These are phyloP conservation scores for Xiphophorus maculatus DNA, from an alignment of 2,113 vertebrate genomes.

Conservation along the genomic window DNA sequence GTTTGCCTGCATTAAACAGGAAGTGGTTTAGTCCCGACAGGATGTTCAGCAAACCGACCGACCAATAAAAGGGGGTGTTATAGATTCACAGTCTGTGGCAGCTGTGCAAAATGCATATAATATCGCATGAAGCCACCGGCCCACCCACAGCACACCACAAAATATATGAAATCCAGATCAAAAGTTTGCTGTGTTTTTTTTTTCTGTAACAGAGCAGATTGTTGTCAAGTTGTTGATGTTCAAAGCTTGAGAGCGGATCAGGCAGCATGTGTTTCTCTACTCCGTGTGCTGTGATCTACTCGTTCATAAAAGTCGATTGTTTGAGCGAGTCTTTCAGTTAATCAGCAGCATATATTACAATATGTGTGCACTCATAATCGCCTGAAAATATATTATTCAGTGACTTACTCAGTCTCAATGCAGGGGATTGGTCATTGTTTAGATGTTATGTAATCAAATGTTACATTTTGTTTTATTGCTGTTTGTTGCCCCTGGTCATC, in stretches of 20 bases:
- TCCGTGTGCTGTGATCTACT: slow-evolving; percentile 35
- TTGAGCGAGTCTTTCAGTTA: slow-evolving; percentile 15
- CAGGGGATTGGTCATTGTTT: no score
- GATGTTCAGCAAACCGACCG: slow-evolving; percentile 44
- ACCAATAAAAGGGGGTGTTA: slow-evolving; percentile 39
- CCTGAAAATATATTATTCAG: not conserved
- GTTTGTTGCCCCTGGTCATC: no score
- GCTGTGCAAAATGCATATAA: slow-evolving; percentile 52
- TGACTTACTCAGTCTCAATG: not conserved
- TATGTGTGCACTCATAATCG: slow-evolving; percentile 4
- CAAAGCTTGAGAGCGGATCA: slow-evolving; percentile 28
- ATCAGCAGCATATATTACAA: slow-evolving; percentile 19
- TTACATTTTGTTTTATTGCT: no score
- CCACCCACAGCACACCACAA: slow-evolving; percentile 51
- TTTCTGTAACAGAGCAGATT: slow-evolving; percentile 20
- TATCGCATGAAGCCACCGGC: slow-evolving; percentile 52
- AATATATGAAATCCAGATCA: slow-evolving; percentile 44
- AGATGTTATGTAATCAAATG: not conserved
- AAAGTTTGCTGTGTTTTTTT: slow-evolving; percentile 19
- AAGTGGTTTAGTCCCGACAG: slow-evolving; percentile 49
- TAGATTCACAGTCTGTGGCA: slow-evolving; percentile 40
- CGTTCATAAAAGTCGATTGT: slow-evolving; percentile 42
- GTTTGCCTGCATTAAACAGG: slow-evolving; percentile 48
- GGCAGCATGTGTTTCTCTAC: slow-evolving; percentile 20
- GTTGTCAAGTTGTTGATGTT: slow-evolving; percentile 16